A percentile compares a stretch with the other conserved stretches of the same genome.
phyloP scores from a whole-genome alignment of 2,113 vertebrate species.

The Tetraodon nigroviridis region DNA sequence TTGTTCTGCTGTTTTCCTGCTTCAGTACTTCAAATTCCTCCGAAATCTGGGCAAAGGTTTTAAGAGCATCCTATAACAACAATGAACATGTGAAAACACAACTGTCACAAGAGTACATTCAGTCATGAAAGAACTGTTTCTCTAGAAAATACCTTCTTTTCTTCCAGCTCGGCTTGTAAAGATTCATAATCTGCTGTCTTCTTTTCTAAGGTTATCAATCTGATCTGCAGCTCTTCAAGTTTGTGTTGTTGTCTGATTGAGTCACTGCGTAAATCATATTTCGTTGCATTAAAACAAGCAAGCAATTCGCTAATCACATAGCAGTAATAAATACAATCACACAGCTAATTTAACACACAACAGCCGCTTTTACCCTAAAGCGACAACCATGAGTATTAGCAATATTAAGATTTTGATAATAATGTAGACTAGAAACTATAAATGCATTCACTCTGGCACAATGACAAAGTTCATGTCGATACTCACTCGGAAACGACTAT shows the following conservation, averaged over 20 bases:
- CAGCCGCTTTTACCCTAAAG: too few species aligned
- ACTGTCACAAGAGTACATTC: background rate
- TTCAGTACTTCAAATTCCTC: constrained; percentile 78
- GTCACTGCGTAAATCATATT: constrained; percentile 73
- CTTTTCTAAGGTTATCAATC: constrained; percentile 81
- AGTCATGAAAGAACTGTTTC: background rate
- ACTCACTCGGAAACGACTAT: constrained; percentile 92
- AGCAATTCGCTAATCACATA: background rate
- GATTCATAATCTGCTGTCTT: constrained; percentile 79
- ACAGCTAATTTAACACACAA: too few species aligned
- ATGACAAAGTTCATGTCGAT: background rate
- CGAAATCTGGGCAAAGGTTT: constrained; percentile 75
- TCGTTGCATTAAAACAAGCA: background rate
- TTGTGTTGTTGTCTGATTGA: constrained; percentile 81
- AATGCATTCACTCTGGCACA: background rate
- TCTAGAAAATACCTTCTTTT: constrained; percentile 78
- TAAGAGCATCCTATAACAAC: constrained; percentile 76
- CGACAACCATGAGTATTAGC: too few species aligned
- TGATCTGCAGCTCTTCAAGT: constrained; percentile 85
- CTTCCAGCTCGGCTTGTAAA: constrained; percentile 82
- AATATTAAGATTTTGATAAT: too few species aligned
- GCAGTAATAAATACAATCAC: background rate
- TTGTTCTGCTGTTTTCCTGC: constrained; percentile 75
- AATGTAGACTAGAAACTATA: too few species aligned
- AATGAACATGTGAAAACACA: background rate